Conservation (phyloP, 2,888 invertebrate genomes). For the Pseudoips prasinana region DNA sequence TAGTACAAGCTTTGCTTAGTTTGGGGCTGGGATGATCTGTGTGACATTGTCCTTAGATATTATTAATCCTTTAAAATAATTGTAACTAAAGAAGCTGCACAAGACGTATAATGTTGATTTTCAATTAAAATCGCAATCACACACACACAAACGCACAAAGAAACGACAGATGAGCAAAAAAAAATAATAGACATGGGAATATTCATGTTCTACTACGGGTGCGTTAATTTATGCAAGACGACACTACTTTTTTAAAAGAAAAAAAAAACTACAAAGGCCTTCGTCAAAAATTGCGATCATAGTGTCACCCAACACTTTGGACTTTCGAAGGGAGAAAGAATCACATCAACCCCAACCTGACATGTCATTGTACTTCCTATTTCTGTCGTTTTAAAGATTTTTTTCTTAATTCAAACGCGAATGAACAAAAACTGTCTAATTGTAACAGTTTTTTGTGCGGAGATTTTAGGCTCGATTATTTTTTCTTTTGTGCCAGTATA, state of each 20-base stretch:
- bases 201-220: constrained; percentile 68
- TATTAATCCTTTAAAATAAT: no score
- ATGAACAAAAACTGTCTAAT: constrained; percentile 78
- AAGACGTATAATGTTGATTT: constrained; percentile 32
- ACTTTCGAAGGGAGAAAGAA: constrained; percentile 56
- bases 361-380: constrained; percentile 74
- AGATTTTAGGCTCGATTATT: constrained; percentile 78
- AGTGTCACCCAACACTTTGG: constrained; percentile 76
- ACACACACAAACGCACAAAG: constrained; percentile 29
- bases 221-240: constrained; percentile 79
- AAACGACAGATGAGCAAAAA: constrained; percentile 32
- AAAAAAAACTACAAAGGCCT: constrained; percentile 61
- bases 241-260: constrained; percentile 50
- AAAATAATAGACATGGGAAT: constrained; percentile 72
- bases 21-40: no score
- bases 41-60: no score
- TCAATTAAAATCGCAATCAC: constrained; percentile 41
- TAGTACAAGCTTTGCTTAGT: no score
- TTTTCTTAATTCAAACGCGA: constrained; percentile 58
- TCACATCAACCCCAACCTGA: constrained; percentile 70
- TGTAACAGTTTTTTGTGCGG: constrained; percentile 75
- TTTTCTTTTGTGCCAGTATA: constrained; percentile 56
- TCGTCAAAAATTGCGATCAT: constrained; percentile 74
- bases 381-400: constrained; percentile 73
- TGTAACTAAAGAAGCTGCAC: no score